Base-by-base conservation (phyloP, 1,140 invertebrate species). In the Macrosteles quadrilineatus region DNA sequence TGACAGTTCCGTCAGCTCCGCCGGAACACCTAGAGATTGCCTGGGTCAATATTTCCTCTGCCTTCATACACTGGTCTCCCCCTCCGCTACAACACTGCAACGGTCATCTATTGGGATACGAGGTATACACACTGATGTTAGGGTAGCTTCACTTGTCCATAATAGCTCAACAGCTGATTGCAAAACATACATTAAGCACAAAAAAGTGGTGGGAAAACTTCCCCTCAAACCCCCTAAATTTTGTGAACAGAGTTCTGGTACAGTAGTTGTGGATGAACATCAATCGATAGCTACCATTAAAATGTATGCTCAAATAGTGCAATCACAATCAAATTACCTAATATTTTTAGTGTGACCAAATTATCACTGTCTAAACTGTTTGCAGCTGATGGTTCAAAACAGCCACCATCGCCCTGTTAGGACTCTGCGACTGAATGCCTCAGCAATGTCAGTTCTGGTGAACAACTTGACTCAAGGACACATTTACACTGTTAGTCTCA, bases 11-110 rank as follows among this genome's bases (percentile, higher is more conserved):
- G 19, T 89, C 90, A 2, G 89, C 89, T 9, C 87, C 94, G 14
- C 93, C 93, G 2, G 87, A 90, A 75, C 89, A 91, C 75, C 86
- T 95, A 57, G 86, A 90, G 70, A 90, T 91, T 55, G 90, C 91
- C 14, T 90, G 94, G 82, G 85, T 93, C 67, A 94, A 94, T 74
- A 83, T 88, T 55, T 93, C 89, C 1, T 89, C 90, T 14, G 88
- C 91, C 2, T 86, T 87, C 75, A 85, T 96, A 2, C 80, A 87
- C 72, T 96, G 93, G 93, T 85, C 87, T 14, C 87, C 92, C 0
- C 93, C 93, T 1, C 87, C 90, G 0, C 85, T 87, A 29, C 85
- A 87, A 69, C 87, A 92, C 68, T 88, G 91, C 75, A 95, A 95
- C 81, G 93, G 93, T 59, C 83, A 91, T 75, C 81, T 95, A 2